phyloP scores from a whole-genome alignment of 30 jellyfish, hydroid and myxozoan species.

The Clytia hemisphaerica region DNA sequence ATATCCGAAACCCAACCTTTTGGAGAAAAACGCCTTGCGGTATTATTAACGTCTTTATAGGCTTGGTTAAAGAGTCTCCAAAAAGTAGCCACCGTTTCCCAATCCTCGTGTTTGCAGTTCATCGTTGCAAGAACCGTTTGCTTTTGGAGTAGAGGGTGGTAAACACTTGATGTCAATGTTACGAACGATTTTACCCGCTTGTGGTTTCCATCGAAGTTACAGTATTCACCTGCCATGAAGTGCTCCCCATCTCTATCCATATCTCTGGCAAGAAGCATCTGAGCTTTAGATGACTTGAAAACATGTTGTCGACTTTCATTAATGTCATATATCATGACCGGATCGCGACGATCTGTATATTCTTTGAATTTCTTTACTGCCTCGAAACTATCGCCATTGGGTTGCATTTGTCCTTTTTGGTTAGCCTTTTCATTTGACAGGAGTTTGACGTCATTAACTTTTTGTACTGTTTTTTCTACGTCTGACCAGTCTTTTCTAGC shows the following conservation, averaged over 20 bases:
- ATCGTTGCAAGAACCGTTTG: background rate
- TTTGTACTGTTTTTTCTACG: background rate
- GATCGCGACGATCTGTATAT: background rate
- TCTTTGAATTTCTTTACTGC: background rate
- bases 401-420: too few relatives aligned
- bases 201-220: background rate
- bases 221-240: background rate
- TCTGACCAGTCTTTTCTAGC: background rate
- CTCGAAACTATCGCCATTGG: background rate
- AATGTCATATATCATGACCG: background rate
- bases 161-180: slow-evolving; percentile 1
- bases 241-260: background rate
- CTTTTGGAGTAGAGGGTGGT: background rate
- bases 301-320: background rate
- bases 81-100: background rate
- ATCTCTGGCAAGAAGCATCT: background rate
- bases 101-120: background rate
- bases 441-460: too few relatives aligned
- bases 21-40: background rate
- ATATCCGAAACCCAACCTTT: background rate
- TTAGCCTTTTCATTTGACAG: too few relatives aligned
- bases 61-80: background rate
- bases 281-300: background rate
- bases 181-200: background rate
- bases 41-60: background rate